Base-by-base conservation (phyloP, 2,888 invertebrate species). In the Tenthredo amoena region DNA sequence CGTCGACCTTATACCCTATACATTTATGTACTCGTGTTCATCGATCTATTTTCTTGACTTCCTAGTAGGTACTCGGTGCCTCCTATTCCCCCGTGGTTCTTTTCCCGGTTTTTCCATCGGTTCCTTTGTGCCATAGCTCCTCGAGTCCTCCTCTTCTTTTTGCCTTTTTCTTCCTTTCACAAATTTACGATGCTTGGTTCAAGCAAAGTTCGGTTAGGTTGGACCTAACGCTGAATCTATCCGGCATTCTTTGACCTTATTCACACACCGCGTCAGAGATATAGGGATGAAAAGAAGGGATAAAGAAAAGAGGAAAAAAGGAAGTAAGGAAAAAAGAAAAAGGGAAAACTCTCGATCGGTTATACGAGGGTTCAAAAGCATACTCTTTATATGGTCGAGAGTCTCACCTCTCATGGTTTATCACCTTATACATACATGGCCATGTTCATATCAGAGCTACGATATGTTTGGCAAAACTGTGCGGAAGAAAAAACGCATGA, bases 241-340 rank as follows among this genome's bases (percentile, higher is more conserved):
- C 72, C 21, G 72, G 21, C 72, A 74, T 77, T 77, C 77, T 77
- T 77, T 34, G 77, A 55, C 77, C 31, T 31, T 50, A 55, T 77
- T 77, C 50, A 31, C 72, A 40, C 72, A 74, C 72, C 9, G 37
- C 43, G 72, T 40, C 10, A 18, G 21, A 43, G 72, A 43, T 40
- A 74, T 21, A 26, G 26, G 40, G 72, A 74, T 74, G 34, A 55
- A 55, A 31, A n/a, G 47, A 9, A 34, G 18, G 34, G 15, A n/a
- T 34, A n/a, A 77, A 15, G 1, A 55, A 55, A 34, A 50, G 12
- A 50, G 7, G 21, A 18, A 72, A 12, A 21, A 21, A 50, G 1
- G 31, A 50, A 34, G 31, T 21, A 15, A 9, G 6, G 5, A 9
- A 43, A 26, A 18, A 74, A 21, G 43, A 26, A 43, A 74, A 21